These are phyloP conservation scores for Fulica atra DNA, from an alignment of 2,113 vertebrate genomes.

Conservation along the genomic window DNA sequence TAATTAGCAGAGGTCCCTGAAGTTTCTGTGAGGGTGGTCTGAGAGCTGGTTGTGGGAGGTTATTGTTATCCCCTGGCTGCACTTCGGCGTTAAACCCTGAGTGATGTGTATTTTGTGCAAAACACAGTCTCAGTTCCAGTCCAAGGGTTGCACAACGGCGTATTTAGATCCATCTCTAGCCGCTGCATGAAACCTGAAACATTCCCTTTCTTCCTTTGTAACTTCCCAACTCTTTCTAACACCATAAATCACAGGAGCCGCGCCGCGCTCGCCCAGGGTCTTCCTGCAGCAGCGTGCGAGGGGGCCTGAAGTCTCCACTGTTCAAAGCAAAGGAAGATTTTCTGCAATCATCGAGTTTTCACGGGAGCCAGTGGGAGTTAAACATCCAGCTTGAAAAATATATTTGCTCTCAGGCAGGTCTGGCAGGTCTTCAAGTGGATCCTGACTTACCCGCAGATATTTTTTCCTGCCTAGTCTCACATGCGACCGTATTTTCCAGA, in stretches of 20 bases:
- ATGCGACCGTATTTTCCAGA: neutral
- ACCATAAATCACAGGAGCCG: neutral
- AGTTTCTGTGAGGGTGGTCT: neutral
- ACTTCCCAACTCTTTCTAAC: neutral
- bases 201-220: neutral
- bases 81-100: neutral
- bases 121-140: neutral
- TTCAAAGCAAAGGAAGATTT: neutral
- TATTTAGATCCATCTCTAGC: neutral
- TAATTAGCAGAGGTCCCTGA: neutral
- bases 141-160: neutral
- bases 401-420: neutral
- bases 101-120: neutral
- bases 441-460: neutral
- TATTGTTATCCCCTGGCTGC: neutral
- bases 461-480: neutral
- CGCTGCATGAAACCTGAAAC: neutral
- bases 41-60: neutral
- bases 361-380: neutral
- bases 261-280: accelerated
- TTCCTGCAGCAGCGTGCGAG: neutral
- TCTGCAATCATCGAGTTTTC: neutral
- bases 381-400: neutral
- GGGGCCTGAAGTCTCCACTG: neutral
- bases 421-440: neutral